Evolutionary conservation across 2,888 invertebrate species (phyloP).

Genomic region (Conistra vaccinii): DNA sequence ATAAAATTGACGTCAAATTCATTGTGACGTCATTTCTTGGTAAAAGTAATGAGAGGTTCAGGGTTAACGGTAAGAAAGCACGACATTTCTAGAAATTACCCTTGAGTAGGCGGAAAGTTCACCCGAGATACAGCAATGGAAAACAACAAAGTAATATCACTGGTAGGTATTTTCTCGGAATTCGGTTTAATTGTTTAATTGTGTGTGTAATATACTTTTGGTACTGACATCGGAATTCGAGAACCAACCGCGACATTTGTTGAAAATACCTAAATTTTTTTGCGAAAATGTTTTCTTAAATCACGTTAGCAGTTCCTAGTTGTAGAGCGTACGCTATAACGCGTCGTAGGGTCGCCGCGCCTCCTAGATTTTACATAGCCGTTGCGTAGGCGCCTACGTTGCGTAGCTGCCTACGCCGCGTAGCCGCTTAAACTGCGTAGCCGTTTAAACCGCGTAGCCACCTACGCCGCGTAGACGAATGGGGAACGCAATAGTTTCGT

Average conservation of each 20-base stretch:
- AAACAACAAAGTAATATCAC: conserved; percentile 20
- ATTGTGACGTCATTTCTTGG: conserved; percentile 18
- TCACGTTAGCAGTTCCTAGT: neutral
- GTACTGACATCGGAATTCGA: neutral
- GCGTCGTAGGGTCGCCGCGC: too few relatives aligned
- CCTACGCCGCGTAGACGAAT: conserved; percentile 5
- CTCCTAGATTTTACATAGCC: neutral
- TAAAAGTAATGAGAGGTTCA: conserved; percentile 11
- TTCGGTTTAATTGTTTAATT: conserved; percentile 10
- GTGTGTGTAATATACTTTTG: neutral
- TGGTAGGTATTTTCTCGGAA: conserved; percentile 4
- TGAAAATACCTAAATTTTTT: neutral
- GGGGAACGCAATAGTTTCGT: neutral
- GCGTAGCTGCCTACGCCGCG: neutral
- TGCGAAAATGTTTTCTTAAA: neutral
- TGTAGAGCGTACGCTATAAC: too few relatives aligned
- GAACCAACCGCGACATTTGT: neutral
- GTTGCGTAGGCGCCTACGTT: neutral
- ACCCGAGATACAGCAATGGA: neutral
- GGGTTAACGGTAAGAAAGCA: neutral
- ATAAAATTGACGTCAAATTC: conserved; percentile 7
- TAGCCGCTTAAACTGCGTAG: neutral
- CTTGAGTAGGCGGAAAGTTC: conserved; percentile 31
- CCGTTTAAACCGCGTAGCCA: neutral
- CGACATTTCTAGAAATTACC: conserved; percentile 45